Conservation (phyloP, 1,140 invertebrate genomes). For the Drosophila sturtevanti region DNA sequence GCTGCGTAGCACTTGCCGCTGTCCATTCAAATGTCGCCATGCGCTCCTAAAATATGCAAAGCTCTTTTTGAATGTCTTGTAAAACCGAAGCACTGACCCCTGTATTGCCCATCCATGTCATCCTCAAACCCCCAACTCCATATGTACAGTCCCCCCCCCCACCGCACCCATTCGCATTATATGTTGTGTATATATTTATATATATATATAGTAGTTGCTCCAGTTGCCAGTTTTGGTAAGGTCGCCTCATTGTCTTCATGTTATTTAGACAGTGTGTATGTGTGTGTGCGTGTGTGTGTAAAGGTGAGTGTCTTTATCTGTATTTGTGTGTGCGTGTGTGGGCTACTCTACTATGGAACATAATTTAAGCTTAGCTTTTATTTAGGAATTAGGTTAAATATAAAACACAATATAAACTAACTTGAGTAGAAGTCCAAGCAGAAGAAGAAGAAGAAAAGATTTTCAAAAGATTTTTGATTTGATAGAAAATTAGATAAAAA, state of each 20-base stretch:
- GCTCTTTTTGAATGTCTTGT: slow-evolving; percentile 76
- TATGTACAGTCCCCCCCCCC: no score
- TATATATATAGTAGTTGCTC: slow-evolving; percentile 42
- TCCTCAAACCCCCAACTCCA: no score
- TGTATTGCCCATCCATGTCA: background rate
- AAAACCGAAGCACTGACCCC: slow-evolving; percentile 72
- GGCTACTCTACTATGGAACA: slow-evolving; percentile 25
- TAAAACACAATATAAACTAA: background rate
- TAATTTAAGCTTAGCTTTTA: slow-evolving; percentile 57
- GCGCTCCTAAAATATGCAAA: slow-evolving; percentile 76
- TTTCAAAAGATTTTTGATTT: no score
- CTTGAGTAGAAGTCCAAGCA: no score
- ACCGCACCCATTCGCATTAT: no score
- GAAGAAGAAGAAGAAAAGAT: no score
- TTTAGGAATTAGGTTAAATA: slow-evolving; percentile 17
- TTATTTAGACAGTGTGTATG: background rate
- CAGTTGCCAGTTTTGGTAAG: slow-evolving; percentile 54
- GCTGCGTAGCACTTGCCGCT: slow-evolving; percentile 66
- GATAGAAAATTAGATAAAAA: no score
- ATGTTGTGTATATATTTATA: no score
- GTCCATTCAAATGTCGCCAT: slow-evolving; percentile 72
- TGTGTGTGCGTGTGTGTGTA: background rate
- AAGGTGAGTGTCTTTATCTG: no score
- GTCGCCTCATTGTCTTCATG: slow-evolving; percentile 10
- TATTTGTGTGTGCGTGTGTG: slow-evolving; percentile 47